These are phyloP conservation scores for Dipodomys spectabilis DNA, from an alignment of 2,113 vertebrate species.

Conservation along the genomic window DNA sequence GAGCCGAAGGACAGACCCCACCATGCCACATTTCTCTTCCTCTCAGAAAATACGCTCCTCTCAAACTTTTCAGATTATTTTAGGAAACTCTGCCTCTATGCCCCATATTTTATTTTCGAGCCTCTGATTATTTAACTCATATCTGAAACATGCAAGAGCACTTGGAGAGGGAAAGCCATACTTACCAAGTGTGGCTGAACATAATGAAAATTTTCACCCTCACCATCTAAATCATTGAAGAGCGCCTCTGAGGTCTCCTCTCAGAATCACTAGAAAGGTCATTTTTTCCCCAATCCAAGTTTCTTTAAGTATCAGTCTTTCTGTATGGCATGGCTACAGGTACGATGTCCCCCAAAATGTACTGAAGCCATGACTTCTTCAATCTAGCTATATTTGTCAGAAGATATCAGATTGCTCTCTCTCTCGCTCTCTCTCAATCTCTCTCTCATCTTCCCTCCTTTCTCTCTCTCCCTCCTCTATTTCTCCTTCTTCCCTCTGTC, in stretches of 20 bases:
- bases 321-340: neutral
- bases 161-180: neutral
- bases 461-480: neutral
- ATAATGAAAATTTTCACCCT: neutral
- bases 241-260: neutral
- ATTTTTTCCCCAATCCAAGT: neutral
- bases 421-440: no score
- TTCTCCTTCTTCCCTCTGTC: no score
- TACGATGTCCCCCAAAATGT: no score
- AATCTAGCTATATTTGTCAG: no score
- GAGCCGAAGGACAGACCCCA: neutral
- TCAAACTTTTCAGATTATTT: neutral
- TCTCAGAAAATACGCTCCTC: neutral
- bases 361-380: no score
- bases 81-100: neutral
- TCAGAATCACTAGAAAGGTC: neutral
- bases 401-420: no score
- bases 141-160: constrained; percentile 9
- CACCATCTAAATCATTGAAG: neutral
- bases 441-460: no score
- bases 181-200: neutral
- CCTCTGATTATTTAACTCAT: neutral
- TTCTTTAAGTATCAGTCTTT: neutral
- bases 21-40: neutral
- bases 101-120: constrained; percentile 10